Conservation (phyloP, 1,140 invertebrate genomes). For the Spodoptera frugiperda region DNA sequence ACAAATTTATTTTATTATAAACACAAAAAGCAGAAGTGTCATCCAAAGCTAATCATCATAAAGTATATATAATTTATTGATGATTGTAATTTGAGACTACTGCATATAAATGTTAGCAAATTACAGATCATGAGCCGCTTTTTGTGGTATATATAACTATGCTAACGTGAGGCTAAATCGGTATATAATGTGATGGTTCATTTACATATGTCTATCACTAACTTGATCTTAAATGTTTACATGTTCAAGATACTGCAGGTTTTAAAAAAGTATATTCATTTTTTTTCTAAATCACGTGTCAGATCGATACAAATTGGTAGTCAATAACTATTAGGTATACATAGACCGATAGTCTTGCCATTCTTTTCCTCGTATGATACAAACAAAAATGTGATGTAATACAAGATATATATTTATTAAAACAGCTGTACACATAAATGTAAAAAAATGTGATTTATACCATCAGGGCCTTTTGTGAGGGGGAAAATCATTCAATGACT, state of each 20-base stretch:
- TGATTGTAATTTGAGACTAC: constrained; percentile 26
- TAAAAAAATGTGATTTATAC: too few species aligned
- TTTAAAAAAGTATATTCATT: background rate
- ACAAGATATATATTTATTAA: too few species aligned
- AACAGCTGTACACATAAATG: too few species aligned
- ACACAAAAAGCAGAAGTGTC: constrained; percentile 34
- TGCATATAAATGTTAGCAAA: constrained; percentile 34
- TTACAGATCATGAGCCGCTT: constrained; percentile 5
- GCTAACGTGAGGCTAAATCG: constrained; percentile 1
- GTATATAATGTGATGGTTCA: background rate
- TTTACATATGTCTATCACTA: background rate
- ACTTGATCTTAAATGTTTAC: background rate
- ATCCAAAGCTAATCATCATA: constrained; percentile 35
- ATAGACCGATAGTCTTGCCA: too few species aligned
- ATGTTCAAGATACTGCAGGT: background rate
- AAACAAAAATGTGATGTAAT: too few species aligned
- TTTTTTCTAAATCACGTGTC: too few species aligned
- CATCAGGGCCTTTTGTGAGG: too few species aligned
- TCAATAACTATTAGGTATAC: too few species aligned
- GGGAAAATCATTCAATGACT: too few species aligned
- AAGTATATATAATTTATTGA: constrained; percentile 38
- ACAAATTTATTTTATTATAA: constrained; percentile 36
- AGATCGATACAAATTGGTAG: too few species aligned
- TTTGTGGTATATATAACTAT: constrained; percentile 12
- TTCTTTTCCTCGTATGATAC: too few species aligned